Evolutionary conservation across 2,888 invertebrate genomes (phyloP).

Genomic region (Drosophila tanythrix): DNA sequence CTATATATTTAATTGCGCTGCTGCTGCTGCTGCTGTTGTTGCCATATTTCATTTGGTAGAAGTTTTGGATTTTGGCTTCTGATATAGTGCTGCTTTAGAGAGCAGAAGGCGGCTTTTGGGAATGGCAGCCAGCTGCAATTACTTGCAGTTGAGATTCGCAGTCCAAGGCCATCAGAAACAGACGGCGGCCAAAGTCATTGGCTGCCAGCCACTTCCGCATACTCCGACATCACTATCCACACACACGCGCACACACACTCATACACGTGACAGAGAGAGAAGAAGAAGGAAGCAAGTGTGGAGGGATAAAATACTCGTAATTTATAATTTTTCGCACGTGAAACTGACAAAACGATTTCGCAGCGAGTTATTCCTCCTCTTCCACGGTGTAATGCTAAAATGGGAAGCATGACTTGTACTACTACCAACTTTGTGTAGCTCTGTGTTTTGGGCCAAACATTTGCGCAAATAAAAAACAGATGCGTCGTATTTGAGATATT

Average conservation of each 20-base stretch:
- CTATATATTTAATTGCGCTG: constrained; percentile 8
- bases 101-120: constrained; percentile 7
- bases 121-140: constrained; percentile 69
- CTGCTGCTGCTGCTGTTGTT: neutral
- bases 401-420: constrained; percentile 38
- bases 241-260: constrained; percentile 10
- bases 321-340: constrained; percentile 80
- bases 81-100: constrained; percentile 1
- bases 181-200: constrained; percentile 62
- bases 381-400: constrained; percentile 46
- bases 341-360: constrained; percentile 69
- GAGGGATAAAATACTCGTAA: constrained; percentile 57
- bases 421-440: constrained; percentile 30
- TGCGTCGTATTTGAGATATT: constrained; percentile 52
- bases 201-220: constrained; percentile 48
- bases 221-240: constrained; percentile 9
- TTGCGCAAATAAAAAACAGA: constrained; percentile 76
- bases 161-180: constrained; percentile 77
- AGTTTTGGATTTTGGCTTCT: constrained; percentile 10
- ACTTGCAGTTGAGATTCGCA: constrained; percentile 67
- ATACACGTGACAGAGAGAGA: constrained; percentile 3
- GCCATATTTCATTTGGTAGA: constrained; percentile 14
- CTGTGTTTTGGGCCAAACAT: constrained; percentile 52
- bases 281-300: neutral
- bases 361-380: constrained; percentile 20